Evolutionary conservation across 2,797 vertebrate genomes (phyloP).

Genomic region (Ctenosaura bakeri): DNA sequence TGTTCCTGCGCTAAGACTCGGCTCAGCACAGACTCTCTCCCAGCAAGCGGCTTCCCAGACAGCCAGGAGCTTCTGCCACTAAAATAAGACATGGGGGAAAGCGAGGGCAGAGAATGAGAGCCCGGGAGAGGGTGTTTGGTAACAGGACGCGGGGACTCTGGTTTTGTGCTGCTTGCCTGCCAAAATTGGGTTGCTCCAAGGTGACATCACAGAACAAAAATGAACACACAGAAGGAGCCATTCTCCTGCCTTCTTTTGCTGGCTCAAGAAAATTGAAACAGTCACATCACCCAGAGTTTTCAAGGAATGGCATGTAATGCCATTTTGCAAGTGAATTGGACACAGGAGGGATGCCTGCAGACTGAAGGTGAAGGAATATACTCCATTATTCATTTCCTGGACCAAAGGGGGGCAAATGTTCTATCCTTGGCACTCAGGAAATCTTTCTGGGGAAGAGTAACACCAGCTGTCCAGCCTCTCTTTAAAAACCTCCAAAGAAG

Average conservation of each 20-base stretch:
- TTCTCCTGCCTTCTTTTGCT: background rate
- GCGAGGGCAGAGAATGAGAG: background rate
- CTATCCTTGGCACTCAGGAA: too few species aligned
- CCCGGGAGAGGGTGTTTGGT: background rate
- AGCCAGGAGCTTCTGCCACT: background rate
- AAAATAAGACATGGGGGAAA: background rate
- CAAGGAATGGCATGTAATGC: too few species aligned
- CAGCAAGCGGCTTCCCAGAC: background rate
- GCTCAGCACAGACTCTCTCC: background rate
- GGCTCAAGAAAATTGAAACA: background rate
- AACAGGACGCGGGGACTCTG: background rate
- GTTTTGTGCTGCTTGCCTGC: background rate
- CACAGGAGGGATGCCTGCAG: too few species aligned
- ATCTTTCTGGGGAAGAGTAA: too few species aligned
- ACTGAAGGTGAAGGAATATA: too few species aligned
- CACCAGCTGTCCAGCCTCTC: too few species aligned
- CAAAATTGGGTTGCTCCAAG: background rate
- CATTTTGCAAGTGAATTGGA: background rate
- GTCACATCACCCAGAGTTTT: background rate
- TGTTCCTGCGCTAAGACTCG: background rate
- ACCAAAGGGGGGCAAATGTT: too few species aligned
- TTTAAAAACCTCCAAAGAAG: too few species aligned
- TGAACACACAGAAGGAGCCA: background rate
- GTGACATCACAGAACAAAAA: constrained; percentile 6
- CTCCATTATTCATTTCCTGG: too few species aligned